Percentiles rank a stretch among this genome's conserved stretches.
phyloP scores from a whole-genome alignment of 64 coral and sea anemone genomes.

The Anthopleura sola region DNA sequence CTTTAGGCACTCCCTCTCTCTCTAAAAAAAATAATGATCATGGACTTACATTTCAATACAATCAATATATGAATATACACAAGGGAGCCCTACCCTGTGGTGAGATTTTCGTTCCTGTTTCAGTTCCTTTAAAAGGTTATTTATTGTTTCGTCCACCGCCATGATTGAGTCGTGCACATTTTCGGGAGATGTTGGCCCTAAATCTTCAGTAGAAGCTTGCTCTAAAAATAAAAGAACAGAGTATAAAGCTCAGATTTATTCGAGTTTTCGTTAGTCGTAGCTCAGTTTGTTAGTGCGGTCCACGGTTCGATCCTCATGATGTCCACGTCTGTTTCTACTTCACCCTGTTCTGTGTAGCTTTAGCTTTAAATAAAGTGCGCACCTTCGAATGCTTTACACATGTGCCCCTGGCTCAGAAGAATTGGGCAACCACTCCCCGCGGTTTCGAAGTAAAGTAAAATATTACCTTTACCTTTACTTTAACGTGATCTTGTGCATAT shows the following conservation, averaged over 20 bases:
- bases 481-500: not conserved
- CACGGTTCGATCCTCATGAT: too few relatives aligned
- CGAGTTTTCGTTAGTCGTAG: not conserved
- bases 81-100: constrained; percentile 50
- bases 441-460: too few relatives aligned
- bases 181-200: constrained; percentile 48
- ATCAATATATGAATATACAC: not conserved
- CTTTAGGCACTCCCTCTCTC: constrained; percentile 76
- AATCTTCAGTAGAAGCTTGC: constrained; percentile 38
- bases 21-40: constrained; percentile 32
- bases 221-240: constrained; percentile 30
- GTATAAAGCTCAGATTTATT: not conserved
- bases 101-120: constrained; percentile 86
- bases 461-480: too few relatives aligned
- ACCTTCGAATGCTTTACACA: too few relatives aligned
- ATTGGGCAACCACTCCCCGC: too few relatives aligned
- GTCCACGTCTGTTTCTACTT: too few relatives aligned
- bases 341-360: too few relatives aligned
- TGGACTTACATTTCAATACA: not conserved
- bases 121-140: constrained; percentile 82
- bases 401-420: too few relatives aligned
- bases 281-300: too few relatives aligned
- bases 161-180: constrained; percentile 84
- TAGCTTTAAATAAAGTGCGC: too few relatives aligned
- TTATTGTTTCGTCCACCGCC: constrained; percentile 93